Evolutionary conservation across 2,113 vertebrate species (phyloP).

Genomic region (Hypocryptadius cinnamomeus): DNA sequence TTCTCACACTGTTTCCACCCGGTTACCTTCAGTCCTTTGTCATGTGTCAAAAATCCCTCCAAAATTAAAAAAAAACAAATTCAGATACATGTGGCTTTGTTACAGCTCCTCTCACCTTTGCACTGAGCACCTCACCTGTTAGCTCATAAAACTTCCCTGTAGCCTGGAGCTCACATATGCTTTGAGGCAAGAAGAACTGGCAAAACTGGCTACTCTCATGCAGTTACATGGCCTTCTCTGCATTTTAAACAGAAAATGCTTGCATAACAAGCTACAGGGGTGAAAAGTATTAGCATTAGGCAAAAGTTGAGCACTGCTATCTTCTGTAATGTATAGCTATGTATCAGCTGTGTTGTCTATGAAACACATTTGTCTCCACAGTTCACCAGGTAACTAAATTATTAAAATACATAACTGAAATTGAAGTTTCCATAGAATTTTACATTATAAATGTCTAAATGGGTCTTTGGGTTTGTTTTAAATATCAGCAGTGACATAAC

Average conservation of each 20-base stretch:
- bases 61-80: background rate
- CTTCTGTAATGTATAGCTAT: background rate
- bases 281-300: background rate
- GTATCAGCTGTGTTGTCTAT: background rate
- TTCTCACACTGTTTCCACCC: background rate
- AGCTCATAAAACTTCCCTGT: background rate
- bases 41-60: background rate
- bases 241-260: background rate
- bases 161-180: background rate
- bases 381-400: background rate
- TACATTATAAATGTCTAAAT: background rate
- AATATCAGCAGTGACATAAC: background rate
- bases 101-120: background rate
- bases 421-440: background rate
- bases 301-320: background rate
- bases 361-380: background rate
- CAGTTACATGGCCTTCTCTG: background rate
- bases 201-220: background rate
- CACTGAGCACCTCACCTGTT: background rate
- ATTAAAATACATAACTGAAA: background rate
- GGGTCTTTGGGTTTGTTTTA: background rate
- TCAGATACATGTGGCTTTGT: background rate
- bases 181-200: background rate
- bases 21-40: background rate
- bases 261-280: background rate